Evolutionary conservation across 2,888 invertebrate genomes (phyloP).

Genomic region (Reticulitermes lucifugus): DNA sequence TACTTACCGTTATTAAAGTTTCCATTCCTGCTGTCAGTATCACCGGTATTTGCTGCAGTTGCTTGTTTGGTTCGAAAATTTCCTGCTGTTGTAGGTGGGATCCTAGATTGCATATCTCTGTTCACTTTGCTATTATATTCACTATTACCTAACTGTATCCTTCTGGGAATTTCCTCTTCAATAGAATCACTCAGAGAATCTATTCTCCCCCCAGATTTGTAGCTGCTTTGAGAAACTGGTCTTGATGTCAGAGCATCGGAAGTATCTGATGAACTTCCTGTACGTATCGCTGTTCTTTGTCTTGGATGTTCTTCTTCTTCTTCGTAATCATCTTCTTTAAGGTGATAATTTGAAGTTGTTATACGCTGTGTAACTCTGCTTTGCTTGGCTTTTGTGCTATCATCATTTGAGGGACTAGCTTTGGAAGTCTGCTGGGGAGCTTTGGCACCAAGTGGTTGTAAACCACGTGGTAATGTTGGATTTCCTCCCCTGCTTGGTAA

Average conservation of each 20-base stretch:
- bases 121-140: background rate
- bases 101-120: background rate
- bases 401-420: background rate
- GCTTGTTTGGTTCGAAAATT: slow-evolving; percentile 7
- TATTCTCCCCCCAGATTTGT: background rate
- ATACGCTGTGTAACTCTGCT: background rate
- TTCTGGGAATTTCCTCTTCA: background rate
- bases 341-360: background rate
- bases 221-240: background rate
- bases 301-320: background rate
- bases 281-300: background rate
- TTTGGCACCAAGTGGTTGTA: slow-evolving; percentile 18
- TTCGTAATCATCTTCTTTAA: slow-evolving; percentile 13
- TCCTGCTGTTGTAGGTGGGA: background rate
- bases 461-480: slow-evolving; percentile 21
- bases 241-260: slow-evolving; percentile 17
- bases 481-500: slow-evolving; percentile 26
- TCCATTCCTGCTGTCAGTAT: background rate
- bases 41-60: background rate
- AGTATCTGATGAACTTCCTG: background rate
- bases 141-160: background rate
- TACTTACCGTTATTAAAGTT: slow-evolving; percentile 2
- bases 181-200: background rate
- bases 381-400: background rate
- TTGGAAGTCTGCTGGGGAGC: background rate